Conservation (phyloP, 2,113 vertebrate species). For the Loxodonta africana region DNA sequence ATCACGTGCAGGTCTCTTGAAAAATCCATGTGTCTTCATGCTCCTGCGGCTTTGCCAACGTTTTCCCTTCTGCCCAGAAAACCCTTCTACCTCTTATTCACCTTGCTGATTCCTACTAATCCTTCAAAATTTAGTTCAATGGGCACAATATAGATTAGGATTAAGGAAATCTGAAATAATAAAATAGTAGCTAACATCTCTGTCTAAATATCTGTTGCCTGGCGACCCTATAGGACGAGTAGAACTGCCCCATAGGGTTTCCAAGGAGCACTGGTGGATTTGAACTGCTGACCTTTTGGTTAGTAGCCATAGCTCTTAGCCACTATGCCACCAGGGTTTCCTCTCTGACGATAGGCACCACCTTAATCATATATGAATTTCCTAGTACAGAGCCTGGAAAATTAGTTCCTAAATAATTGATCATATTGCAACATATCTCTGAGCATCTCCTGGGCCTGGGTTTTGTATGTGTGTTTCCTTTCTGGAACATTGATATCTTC, state of each 20-base stretch:
- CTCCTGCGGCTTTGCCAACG: neutral
- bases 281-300: too few relatives aligned
- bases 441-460: constrained; percentile 35
- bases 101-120: neutral
- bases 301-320: too few relatives aligned
- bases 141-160: neutral
- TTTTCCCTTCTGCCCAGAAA: neutral
- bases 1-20: neutral
- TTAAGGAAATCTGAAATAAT: neutral
- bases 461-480: constrained; percentile 43
- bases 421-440: neutral
- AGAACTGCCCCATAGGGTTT: too few relatives aligned
- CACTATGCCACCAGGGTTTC: too few relatives aligned
- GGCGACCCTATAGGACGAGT: too few relatives aligned
- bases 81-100: neutral
- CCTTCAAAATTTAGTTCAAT: neutral
- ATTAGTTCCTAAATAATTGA: neutral
- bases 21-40: neutral
- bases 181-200: neutral
- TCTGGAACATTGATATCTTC: constrained; percentile 62
- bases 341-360: neutral
- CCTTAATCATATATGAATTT: neutral
- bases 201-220: too few relatives aligned
- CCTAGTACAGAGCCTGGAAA: neutral
- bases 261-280: too few relatives aligned